These are phyloP conservation scores for Cichlasoma orientale DNA, from an alignment of 2,797 vertebrate species.

Conservation along the genomic window DNA sequence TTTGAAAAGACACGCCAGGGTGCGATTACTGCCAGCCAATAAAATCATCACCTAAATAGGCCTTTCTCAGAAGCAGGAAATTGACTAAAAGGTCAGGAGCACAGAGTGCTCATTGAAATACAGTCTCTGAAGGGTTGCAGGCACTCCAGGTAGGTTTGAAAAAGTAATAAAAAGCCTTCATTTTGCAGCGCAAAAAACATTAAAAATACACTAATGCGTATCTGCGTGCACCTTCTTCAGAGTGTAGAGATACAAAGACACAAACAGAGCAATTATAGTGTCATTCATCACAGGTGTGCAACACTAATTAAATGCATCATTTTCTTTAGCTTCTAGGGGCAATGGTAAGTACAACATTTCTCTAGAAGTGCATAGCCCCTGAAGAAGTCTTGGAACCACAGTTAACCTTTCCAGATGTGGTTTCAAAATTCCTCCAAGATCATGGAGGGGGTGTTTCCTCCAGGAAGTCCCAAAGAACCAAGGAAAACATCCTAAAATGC, in stretches of 20 bases:
- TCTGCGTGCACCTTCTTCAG: neutral
- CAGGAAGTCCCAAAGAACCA: neutral
- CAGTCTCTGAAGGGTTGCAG: rapidly evolving
- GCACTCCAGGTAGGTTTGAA: neutral
- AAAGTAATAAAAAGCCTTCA: neutral
- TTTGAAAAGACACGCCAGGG: rapidly evolving
- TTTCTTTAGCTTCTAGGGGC: neutral
- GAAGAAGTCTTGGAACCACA: neutral
- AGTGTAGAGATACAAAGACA: neutral
- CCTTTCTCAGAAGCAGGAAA: neutral
- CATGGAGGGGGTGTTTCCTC: neutral
- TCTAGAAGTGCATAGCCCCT: neutral
- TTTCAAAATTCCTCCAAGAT: neutral
- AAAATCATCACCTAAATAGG: neutral
- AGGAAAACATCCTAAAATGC: neutral
- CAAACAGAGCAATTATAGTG: neutral
- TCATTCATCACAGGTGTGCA: neutral
- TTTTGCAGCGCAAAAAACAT: neutral
- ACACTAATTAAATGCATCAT: neutral
- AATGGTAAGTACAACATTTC: neutral
- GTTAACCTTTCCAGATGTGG: neutral
- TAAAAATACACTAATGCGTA: neutral
- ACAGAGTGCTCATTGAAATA: too few species aligned
- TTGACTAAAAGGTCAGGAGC: too few species aligned
- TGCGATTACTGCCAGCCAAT: neutral